phyloP scores from a whole-genome alignment of 2,113 vertebrate species.

The Pterophyllum scalare region DNA sequence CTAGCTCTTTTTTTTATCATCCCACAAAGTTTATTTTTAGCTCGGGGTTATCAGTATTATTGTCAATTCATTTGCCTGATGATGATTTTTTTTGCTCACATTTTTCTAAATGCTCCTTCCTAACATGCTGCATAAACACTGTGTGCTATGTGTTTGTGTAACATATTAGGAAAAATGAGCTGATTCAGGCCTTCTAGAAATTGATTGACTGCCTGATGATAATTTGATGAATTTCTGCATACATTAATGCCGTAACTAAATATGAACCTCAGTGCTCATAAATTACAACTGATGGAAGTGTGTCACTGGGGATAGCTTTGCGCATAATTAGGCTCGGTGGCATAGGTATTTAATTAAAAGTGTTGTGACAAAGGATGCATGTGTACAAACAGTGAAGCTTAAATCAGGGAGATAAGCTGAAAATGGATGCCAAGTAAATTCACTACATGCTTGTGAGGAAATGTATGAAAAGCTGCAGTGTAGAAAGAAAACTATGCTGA shows the following conservation, averaged over 20 bases:
- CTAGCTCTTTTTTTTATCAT: constrained; percentile 4
- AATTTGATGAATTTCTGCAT: constrained; percentile 70
- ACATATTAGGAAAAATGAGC: constrained; percentile 44
- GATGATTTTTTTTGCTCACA: constrained; percentile 44
- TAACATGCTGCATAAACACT: constrained; percentile 48
- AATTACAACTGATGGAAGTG: constrained; percentile 69
- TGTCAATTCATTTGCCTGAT: constrained; percentile 6
- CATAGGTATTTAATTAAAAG: constrained; percentile 77
- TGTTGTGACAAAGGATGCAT: constrained; percentile 57
- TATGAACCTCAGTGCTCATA: constrained; percentile 65
- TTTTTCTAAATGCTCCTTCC: constrained; percentile 26
- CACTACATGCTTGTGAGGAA: constrained; percentile 32
- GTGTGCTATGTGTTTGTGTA: neutral
- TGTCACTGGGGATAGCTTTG: constrained; percentile 52
- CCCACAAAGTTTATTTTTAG: constrained; percentile 27
- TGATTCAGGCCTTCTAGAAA: constrained; percentile 62
- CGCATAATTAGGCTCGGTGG: constrained; percentile 66
- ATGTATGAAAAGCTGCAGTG: neutral
- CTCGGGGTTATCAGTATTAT: neutral
- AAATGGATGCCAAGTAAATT: constrained; percentile 34
- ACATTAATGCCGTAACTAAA: constrained; percentile 69
- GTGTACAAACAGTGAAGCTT: constrained; percentile 55
- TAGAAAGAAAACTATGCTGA: neutral
- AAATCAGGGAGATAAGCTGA: constrained; percentile 32
- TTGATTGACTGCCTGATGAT: constrained; percentile 70